Percentiles rank a stretch among this genome's conserved stretches.
These are phyloP conservation scores for Sialis fuliginosa DNA, from an alignment of 2,888 invertebrate genomes.

Conservation along the genomic window DNA sequence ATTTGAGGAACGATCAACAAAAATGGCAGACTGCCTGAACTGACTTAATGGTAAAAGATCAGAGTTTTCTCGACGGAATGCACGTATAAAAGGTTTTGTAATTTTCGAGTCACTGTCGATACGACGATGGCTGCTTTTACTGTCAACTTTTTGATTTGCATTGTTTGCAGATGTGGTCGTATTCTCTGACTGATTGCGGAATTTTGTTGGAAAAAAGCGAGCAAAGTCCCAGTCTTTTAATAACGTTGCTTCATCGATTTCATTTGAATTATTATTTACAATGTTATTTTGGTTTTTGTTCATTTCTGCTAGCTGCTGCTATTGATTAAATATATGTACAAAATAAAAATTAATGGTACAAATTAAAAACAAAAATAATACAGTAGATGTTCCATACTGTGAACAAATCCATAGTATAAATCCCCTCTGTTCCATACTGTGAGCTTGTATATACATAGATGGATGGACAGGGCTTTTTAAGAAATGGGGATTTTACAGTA, in stretches of 20 bases:
- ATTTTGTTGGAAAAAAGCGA: conserved; percentile 54
- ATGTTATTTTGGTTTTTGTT: not conserved
- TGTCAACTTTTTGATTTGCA: conserved; percentile 9
- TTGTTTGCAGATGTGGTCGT: conserved; percentile 10
- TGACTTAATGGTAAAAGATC: conserved; percentile 64
- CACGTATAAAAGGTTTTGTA: conserved; percentile 53
- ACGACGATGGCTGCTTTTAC: conserved; percentile 33
- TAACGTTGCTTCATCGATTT: conserved; percentile 60
- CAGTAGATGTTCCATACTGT: not conserved
- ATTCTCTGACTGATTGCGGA: conserved; percentile 11
- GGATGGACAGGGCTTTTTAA: too few species aligned
- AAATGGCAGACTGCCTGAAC: conserved; percentile 55
- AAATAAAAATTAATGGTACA: conserved; percentile 22
- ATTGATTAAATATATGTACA: conserved; percentile 13
- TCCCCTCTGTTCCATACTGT: too few species aligned
- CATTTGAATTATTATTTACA: conserved; percentile 21
- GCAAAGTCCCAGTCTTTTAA: conserved; percentile 79
- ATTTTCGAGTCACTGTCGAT: conserved; percentile 57
- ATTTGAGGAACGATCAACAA: conserved; percentile 31
- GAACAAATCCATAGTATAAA: not conserved
- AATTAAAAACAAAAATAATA: conserved; percentile 2
- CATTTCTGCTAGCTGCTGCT: conserved; percentile 24
- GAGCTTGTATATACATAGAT: too few species aligned
- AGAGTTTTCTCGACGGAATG: conserved; percentile 68
- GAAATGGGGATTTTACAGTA: too few species aligned